These are phyloP conservation scores for Sipha maydis DNA, from an alignment of 2,888 invertebrate genomes.

Conservation along the genomic window DNA sequence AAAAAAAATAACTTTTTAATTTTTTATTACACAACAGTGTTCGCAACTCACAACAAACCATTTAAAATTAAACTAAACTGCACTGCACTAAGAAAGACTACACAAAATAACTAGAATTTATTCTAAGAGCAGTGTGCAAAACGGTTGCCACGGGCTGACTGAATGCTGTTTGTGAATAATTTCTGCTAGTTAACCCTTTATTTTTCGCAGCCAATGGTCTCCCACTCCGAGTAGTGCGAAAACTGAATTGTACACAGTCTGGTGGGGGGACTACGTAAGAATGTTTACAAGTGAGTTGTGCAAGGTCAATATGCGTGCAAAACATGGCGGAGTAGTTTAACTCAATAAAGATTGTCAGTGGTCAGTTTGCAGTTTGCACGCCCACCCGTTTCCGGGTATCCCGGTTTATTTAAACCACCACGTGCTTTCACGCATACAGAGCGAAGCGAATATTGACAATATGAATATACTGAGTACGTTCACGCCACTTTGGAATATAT, in stretches of 20 bases:
- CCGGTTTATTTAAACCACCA: slow-evolving; percentile 6
- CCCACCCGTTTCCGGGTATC: slow-evolving; percentile 56
- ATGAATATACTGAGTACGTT: background rate
- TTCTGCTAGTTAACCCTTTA: slow-evolving; percentile 60
- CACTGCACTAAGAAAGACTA: background rate
- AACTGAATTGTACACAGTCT: slow-evolving; percentile 12
- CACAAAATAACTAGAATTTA: background rate
- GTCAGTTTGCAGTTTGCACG: slow-evolving; percentile 57
- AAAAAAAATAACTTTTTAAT: background rate
- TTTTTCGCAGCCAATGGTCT: slow-evolving; percentile 43
- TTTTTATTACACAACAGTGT: background rate
- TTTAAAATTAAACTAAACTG: background rate
- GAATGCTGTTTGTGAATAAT: slow-evolving; percentile 58
- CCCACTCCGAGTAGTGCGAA: slow-evolving; percentile 52
- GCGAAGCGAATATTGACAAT: background rate
- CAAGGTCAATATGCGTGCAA: slow-evolving; percentile 54
- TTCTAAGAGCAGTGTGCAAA: slow-evolving; percentile 45
- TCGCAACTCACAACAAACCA: background rate
- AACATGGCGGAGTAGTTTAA: slow-evolving; percentile 51
- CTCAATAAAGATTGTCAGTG: slow-evolving; percentile 38
- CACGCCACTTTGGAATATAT: too few relatives aligned
- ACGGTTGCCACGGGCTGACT: slow-evolving; percentile 58
- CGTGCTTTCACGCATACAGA: slow-evolving; percentile 39
- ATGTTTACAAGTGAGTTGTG: slow-evolving; percentile 25
- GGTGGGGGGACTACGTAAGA: slow-evolving; percentile 36